Base-by-base conservation (phyloP, 2,888 invertebrate genomes). In the Noctuana brunneofusca region DNA sequence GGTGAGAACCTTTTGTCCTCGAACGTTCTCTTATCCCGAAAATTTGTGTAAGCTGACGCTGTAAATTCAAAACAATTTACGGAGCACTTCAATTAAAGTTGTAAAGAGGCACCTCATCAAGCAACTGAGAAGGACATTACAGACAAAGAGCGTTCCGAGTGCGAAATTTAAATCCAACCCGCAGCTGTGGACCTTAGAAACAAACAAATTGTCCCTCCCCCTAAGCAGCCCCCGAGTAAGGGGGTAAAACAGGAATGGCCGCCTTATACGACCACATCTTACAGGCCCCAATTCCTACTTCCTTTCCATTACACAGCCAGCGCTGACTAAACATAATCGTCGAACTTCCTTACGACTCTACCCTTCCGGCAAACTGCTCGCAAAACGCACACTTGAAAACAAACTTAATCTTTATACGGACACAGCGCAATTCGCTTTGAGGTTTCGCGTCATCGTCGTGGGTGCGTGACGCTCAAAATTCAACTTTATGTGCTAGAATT, bases 301-400 rank as follows among this genome's bases (percentile, higher is more conserved):
- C 89, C 90, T 91, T 91, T 87, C 89, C 89, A 90, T 90, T 90
- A 75, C 74, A 72, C 76, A 81, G 82, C 80, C 80, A 86, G 76
- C 82, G 87, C 90, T 89, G 89, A 89, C 90, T 90, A 88, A 89
- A 91, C 90, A 90, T 90, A 91, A 90, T 91, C 90, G 89, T 78
- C 83, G 86, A 89, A 90, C 89, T 91, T 91, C 91, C 91, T 91
- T 91, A 90, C 90, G 90, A 87, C 86, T 89, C 78, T 88, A 89
- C 90, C 90, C 89, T 89, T 90, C 88, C 89, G 87, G 83, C 76
- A 74, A 84, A 83, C 84, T 79, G 82, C 84, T 81, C 74, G 46
- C 65, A 58, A 46, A 53, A 48, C 68, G 67, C 65, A 38, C 78
- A 75, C 66, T 68, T 75, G 57, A 88, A 78, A 77, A 74, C 66